phyloP scores from a whole-genome alignment of 1,140 invertebrate species.

The Caenorhabditis brenneri region DNA sequence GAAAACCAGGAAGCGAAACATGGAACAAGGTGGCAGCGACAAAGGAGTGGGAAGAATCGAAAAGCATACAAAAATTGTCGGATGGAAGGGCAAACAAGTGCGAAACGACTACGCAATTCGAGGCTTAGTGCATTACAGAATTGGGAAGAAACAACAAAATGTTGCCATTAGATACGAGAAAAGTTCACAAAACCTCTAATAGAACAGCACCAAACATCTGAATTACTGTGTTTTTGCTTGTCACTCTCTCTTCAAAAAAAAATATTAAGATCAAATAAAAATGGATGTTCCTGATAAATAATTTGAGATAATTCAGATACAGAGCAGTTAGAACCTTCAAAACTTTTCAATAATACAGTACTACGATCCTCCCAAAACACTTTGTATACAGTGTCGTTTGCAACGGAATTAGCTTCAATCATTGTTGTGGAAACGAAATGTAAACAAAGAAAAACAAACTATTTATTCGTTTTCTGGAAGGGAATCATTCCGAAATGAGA shows the following conservation, averaged over 20 bases:
- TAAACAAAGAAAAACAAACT: neutral
- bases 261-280: no score
- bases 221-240: no score
- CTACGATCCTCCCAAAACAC: no score
- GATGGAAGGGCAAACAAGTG: conserved; percentile 7
- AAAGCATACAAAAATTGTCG: conserved; percentile 32
- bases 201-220: no score
- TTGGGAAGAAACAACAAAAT: neutral
- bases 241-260: no score
- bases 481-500: neutral
- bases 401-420: neutral
- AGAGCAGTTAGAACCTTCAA: no score
- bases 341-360: no score
- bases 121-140: conserved; percentile 28
- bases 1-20: conserved; percentile 13
- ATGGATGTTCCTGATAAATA: no score
- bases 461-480: no score
- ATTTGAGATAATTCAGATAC: no score
- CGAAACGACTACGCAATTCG: conserved; percentile 32
- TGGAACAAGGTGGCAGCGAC: conserved; percentile 3
- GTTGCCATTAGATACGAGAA: neutral
- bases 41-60: conserved; percentile 22
- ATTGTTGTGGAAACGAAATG: neutral
- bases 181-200: no score
- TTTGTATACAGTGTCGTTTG: neutral